These are phyloP conservation scores for Rhopalosiphum maidis DNA, from an alignment of 1,140 invertebrate species.

Conservation along the genomic window DNA sequence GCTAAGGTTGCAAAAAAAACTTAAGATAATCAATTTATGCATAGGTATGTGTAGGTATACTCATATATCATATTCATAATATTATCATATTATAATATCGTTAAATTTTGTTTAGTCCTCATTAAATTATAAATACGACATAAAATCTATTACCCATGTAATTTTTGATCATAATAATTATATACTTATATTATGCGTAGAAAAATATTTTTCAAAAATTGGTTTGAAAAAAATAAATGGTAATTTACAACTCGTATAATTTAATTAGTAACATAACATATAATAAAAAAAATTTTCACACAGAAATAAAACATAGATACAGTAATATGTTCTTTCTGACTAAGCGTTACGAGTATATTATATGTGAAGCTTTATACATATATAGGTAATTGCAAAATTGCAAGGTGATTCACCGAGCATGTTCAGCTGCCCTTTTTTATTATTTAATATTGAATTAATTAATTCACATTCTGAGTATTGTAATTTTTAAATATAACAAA, in stretches of 20 bases:
- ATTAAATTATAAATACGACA: not conserved
- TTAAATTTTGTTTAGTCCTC: not conserved
- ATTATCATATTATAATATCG: not conserved
- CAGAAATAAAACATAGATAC: not conserved
- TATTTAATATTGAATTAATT: not conserved
- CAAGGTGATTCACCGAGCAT: not conserved
- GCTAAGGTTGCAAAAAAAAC: not conserved
- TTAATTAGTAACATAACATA: not conserved
- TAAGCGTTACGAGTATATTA: not conserved
- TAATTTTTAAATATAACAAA: not conserved
- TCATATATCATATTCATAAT: not conserved
- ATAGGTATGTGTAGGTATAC: not conserved
- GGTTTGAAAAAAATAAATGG: not conserved
- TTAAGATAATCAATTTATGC: not conserved
- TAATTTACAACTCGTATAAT: not conserved
- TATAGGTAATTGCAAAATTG: not conserved
- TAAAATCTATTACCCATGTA: not conserved
- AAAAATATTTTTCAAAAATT: not conserved
- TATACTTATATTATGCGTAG: not conserved
- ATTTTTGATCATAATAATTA: not conserved
- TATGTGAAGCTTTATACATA: not conserved
- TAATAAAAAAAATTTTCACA: no score
- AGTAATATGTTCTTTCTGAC: not conserved
- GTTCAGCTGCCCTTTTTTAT: not conserved
- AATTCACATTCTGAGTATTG: not conserved